Conservation (phyloP, 2,888 invertebrate species). For the Ditula angustiorana region DNA sequence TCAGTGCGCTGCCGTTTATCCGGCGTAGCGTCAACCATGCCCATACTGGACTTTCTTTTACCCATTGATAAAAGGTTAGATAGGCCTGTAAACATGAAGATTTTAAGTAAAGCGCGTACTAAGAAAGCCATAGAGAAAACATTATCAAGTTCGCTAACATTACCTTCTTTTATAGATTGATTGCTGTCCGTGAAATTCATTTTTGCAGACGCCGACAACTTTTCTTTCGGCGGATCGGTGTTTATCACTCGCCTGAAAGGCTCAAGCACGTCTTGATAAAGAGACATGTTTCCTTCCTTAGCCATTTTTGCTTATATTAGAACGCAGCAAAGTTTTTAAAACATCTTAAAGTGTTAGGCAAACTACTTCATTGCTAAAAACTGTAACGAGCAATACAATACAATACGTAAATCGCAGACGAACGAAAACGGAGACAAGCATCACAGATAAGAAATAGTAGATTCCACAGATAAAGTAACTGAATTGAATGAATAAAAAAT, state of each 20-base stretch:
- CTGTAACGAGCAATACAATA: constrained; percentile 2
- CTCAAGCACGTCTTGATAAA: constrained; percentile 77
- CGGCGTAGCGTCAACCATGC: constrained; percentile 62
- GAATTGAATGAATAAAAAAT: no score
- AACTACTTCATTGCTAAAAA: constrained; percentile 18
- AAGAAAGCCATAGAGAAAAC: background rate
- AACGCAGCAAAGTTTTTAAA: constrained; percentile 4
- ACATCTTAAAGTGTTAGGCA: constrained; percentile 7
- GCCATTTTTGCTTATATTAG: constrained; percentile 61
- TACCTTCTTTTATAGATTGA: constrained; percentile 77
- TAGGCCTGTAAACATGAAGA: constrained; percentile 55
- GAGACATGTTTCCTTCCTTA: constrained; percentile 77
- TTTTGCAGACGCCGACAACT: constrained; percentile 73
- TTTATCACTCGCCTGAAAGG: constrained; percentile 80
- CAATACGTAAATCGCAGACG: background rate
- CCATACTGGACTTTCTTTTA: constrained; percentile 75
- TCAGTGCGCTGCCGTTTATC: constrained; percentile 72
- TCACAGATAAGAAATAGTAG: background rate
- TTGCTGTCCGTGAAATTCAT: constrained; percentile 80
- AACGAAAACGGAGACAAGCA: no score
- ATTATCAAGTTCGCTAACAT: background rate
- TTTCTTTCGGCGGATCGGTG: constrained; percentile 78
- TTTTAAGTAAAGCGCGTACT: background rate
- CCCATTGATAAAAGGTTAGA: constrained; percentile 65
- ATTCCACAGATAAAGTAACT: background rate